These are phyloP conservation scores for Lomographa bimaculata DNA, from an alignment of 2,888 invertebrate species.

Conservation along the genomic window DNA sequence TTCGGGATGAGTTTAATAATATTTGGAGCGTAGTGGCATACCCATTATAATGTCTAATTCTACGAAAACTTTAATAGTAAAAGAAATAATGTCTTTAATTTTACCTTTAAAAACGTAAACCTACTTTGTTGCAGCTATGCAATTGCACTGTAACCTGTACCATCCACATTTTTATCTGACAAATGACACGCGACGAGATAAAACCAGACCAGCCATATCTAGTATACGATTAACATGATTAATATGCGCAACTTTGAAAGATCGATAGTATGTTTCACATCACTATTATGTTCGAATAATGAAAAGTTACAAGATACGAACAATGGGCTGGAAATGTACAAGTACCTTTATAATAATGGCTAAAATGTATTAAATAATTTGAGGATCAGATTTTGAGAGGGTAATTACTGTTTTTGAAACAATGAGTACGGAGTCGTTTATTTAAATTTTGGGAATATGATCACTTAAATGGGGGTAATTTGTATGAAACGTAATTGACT, in stretches of 20 bases:
- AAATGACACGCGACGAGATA: conserved; percentile 26
- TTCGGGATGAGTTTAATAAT: no score
- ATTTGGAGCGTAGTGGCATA: no score
- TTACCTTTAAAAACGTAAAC: no score
- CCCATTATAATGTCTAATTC: no score
- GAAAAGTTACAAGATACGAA: conserved; percentile 25
- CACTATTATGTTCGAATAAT: conserved; percentile 39
- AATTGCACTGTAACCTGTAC: no score
- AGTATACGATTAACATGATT: conserved; percentile 25
- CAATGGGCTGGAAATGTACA: conserved; percentile 19
- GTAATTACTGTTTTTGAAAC: conserved; percentile 17
- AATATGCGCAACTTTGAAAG: conserved; percentile 29
- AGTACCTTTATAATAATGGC: conserved; percentile 20
- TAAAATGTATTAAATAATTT: conserved; percentile 18
- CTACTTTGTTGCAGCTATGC: no score
- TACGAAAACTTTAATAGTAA: no score
- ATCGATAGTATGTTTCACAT: conserved; percentile 33
- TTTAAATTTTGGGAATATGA: neutral
- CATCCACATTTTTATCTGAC: no score
- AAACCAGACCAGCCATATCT: conserved; percentile 16
- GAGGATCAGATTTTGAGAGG: conserved; percentile 13
- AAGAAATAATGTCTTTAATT: no score
- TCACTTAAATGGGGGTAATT: no score
- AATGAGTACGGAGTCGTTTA: conserved; percentile 4
- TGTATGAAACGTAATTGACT: no score